Evolutionary conservation across 2,797 vertebrate genomes (phyloP), one percentile per base, ranked within the genome.

Genomic region (Characodon lateralis): DNA sequence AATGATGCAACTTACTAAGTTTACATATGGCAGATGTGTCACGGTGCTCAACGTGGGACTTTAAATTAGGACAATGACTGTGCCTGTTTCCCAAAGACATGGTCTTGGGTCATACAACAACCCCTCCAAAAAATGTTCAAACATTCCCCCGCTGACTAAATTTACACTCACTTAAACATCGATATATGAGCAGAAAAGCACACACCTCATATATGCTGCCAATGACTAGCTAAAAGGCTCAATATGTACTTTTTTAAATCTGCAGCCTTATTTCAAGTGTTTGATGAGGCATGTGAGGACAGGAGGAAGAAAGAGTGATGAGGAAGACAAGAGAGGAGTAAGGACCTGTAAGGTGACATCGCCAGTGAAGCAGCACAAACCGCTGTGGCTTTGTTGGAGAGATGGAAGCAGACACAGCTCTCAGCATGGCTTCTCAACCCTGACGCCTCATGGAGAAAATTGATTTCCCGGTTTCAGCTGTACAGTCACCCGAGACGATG

Each of bases 391-490:
- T 84, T 87, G 81, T 88, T 66, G 56, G 81, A 58, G 74, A 87
- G 78, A 81, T n/a, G 46, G 78, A 83, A 53, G 58, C 80, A 86
- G 87, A 87, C 82, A 77, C 76, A 85, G 74, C 87, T 79, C 84
- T 81, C 88, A 81, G 88, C 80, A 7, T 69, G 82, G 48, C 68
- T 53, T 66, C 86, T 77, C 79, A 72, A 50, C 68, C 71, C 76
- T 61, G 74, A 80, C 14, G 75, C 85, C 84, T 86, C 70, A 2
- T 5, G 68, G 69, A 72, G 43, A 63, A 76, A 85, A 89, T 26
- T 41, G 61, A 85, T 85, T 83, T 61, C 71, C 5, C 56, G n/a
- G 74, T 79, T 82, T 63, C 9, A 26, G 66, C 69, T 66, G 26
- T 22, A 73, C 53, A 80, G 76, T 86, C 41, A 78, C 65, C 74